A percentile compares a stretch with the other conserved stretches of the same genome.
Evolutionary conservation across 1,140 invertebrate genomes (phyloP).

Genomic region (Dinothrombium tinctorium): DNA sequence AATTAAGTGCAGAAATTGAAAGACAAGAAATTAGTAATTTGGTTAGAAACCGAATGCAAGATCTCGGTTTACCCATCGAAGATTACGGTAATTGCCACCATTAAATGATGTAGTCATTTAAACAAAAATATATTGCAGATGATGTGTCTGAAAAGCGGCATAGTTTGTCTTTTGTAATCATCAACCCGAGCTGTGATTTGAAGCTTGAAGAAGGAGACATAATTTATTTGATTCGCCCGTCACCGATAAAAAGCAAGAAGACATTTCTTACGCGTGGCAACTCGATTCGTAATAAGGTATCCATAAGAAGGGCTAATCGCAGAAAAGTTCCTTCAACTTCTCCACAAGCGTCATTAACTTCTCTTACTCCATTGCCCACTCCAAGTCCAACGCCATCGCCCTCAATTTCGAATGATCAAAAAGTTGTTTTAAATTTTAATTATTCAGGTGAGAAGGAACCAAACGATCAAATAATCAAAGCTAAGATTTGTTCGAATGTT

Average conservation of each 20-base stretch:
- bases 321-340: no score
- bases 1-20: slow-evolving; percentile 63
- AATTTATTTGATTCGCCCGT: slow-evolving; percentile 43
- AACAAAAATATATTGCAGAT: slow-evolving; percentile 20
- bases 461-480: no score
- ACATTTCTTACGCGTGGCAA: slow-evolving; percentile 32
- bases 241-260: slow-evolving; percentile 46
- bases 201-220: slow-evolving; percentile 88
- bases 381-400: no score
- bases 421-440: no score
- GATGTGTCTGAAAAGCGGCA: slow-evolving; percentile 57
- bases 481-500: no score
- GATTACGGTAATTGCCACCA: slow-evolving; percentile 81
- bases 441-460: no score
- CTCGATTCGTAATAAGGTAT: slow-evolving; percentile 10
- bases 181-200: slow-evolving; percentile 90
- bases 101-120: slow-evolving; percentile 17
- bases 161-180: slow-evolving; percentile 76
- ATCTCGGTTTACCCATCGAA: slow-evolving; percentile 56
- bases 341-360: no score
- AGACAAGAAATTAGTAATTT: slow-evolving; percentile 81
- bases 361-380: no score
- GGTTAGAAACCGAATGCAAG: slow-evolving; percentile 77
- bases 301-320: no score
- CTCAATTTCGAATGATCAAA: no score